Percentiles rank a stretch among this genome's conserved stretches.
These are phyloP conservation scores for Ancistrus triradiatus DNA, from an alignment of 2,113 vertebrate species.

Conservation along the genomic window DNA sequence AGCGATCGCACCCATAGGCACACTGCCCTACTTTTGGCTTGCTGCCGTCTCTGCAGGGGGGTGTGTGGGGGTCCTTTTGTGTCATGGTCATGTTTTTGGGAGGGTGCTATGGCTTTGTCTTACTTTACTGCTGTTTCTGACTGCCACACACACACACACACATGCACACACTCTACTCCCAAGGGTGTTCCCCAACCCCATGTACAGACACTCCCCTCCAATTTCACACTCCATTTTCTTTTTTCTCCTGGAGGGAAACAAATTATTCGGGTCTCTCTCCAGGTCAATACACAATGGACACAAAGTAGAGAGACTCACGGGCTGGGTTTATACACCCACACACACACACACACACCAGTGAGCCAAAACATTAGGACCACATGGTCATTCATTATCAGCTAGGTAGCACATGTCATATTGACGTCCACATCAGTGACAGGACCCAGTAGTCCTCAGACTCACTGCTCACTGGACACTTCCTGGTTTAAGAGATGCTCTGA, in stretches of 20 bases:
- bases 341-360: too few species aligned
- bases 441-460: too few species aligned
- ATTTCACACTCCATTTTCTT: conserved; percentile 43
- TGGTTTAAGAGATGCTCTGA: too few species aligned
- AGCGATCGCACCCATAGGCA: conserved; percentile 14
- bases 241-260: conserved; percentile 12
- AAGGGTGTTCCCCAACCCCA: conserved; percentile 7
- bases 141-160: background rate
- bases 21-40: conserved; percentile 26
- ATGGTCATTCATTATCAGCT: too few species aligned
- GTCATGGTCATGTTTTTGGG: background rate
- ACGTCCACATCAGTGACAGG: too few species aligned
- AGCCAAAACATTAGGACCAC: too few species aligned
- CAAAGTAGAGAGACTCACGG: too few species aligned
- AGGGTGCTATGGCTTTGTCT: background rate
- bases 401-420: too few species aligned
- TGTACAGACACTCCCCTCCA: conserved; percentile 22
- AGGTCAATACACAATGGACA: conserved; percentile 24
- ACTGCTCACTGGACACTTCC: too few species aligned
- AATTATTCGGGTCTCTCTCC: conserved; percentile 13
- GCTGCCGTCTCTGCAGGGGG: background rate
- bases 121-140: background rate
- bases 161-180: background rate
- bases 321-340: too few species aligned
- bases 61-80: background rate